A percentile compares a stretch with the other conserved stretches of the same genome.
phyloP scores from a whole-genome alignment of 2,888 invertebrate species.

The Anarsia innoxiella region DNA sequence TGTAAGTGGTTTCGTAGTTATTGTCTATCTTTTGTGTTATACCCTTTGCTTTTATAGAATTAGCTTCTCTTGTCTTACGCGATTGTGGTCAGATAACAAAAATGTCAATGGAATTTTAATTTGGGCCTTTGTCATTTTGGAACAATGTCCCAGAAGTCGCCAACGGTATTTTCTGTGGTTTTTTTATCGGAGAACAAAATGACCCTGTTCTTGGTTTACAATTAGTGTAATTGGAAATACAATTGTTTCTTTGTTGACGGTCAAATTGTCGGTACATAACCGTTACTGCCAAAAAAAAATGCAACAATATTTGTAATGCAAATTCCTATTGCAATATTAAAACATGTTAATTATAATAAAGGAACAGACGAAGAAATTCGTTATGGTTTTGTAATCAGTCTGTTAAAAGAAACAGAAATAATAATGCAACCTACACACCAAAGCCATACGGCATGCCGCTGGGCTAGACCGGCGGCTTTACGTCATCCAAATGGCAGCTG shows the following conservation, averaged over 20 bases:
- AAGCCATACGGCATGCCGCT: too few species aligned
- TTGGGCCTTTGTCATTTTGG: slow-evolving; percentile 38
- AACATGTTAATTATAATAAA: too few species aligned
- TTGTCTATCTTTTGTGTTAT: slow-evolving; percentile 46
- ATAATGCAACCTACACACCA: too few species aligned
- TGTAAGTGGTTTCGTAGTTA: slow-evolving; percentile 27
- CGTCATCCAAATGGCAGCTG: too few species aligned
- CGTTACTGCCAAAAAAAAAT: too few species aligned
- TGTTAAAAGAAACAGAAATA: too few species aligned
- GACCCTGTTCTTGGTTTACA: slow-evolving; percentile 4
- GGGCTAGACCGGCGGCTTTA: too few species aligned
- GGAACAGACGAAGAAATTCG: too few species aligned
- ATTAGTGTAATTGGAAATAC: not conserved
- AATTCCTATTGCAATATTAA: too few species aligned
- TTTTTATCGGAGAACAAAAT: not conserved
- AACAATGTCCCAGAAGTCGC: not conserved
- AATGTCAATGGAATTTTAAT: slow-evolving; percentile 50
- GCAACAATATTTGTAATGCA: not conserved
- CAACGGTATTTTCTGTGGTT: not conserved
- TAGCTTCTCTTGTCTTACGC: slow-evolving; percentile 55
- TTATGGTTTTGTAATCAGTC: too few species aligned
- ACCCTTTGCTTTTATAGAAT: slow-evolving; percentile 66
- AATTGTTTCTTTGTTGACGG: not conserved
- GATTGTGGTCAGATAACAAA: slow-evolving; percentile 60
- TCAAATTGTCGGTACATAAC: not conserved